Conservation (phyloP, 2,888 invertebrate species). For the Drosophila sordidula region DNA sequence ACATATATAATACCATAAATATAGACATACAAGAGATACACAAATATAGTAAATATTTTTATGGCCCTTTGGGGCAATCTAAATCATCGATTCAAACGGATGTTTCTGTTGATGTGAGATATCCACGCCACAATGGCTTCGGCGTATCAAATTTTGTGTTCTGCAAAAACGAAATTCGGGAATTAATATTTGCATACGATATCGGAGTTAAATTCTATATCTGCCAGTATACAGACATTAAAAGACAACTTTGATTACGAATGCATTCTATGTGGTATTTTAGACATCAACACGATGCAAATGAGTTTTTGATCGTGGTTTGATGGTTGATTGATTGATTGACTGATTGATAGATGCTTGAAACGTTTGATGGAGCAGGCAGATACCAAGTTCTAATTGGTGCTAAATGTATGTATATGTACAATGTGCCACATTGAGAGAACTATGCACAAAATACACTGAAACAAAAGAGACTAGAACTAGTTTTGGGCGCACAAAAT, state of each 20-base stretch:
- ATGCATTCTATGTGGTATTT: constrained; percentile 37
- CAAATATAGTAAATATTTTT: constrained; percentile 30
- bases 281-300: constrained; percentile 61
- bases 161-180: constrained; percentile 69
- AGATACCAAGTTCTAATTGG: constrained; percentile 43
- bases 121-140: constrained; percentile 83
- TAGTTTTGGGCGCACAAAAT: constrained; percentile 37
- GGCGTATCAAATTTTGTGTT: constrained; percentile 82
- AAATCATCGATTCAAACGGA: constrained; percentile 83
- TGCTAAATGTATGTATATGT: constrained; percentile 56
- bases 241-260: constrained; percentile 35
- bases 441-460: constrained; percentile 67
- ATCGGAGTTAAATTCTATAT: constrained; percentile 6
- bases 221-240: constrained; percentile 45
- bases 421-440: constrained; percentile 58
- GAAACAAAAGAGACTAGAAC: constrained; percentile 41
- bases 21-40: constrained; percentile 44
- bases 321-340: constrained; percentile 37
- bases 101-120: constrained; percentile 82
- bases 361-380: constrained; percentile 58
- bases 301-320: constrained; percentile 38
- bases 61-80: constrained; percentile 17
- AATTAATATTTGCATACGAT: constrained; percentile 34
- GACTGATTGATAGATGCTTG: constrained; percentile 37
- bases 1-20: constrained; percentile 41